Evolutionary conservation across 2,797 vertebrate genomes (phyloP).

Genomic region (Tolypeutes matacus): DNA sequence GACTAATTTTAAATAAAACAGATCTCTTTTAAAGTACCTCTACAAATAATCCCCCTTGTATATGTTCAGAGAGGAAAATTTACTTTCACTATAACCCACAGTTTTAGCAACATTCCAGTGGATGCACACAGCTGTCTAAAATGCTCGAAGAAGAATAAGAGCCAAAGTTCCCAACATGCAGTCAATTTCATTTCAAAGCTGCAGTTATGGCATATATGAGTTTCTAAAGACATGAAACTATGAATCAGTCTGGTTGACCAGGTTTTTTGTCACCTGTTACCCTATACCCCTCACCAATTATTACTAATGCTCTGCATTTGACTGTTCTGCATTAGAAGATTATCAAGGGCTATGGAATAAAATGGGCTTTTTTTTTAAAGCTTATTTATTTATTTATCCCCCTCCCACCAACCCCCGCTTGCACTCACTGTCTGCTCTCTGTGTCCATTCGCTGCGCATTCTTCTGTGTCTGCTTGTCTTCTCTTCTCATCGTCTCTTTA

Average conservation of each 20-base stretch:
- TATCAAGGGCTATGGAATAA: neutral
- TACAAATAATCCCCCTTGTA: slow-evolving; percentile 17
- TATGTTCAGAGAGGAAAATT: neutral
- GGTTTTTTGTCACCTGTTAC: neutral
- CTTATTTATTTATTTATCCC: too few relatives aligned
- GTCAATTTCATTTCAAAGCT: slow-evolving; percentile 28
- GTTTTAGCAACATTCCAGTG: neutral
- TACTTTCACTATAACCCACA: neutral
- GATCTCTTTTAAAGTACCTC: slow-evolving; percentile 24
- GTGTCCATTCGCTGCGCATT: too few relatives aligned
- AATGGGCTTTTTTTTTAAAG: too few relatives aligned
- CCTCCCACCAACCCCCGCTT: too few relatives aligned
- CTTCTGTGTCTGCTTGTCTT: too few relatives aligned
- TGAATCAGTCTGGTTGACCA: neutral
- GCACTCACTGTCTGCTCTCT: too few relatives aligned
- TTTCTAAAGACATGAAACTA: slow-evolving; percentile 49
- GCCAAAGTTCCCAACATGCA: slow-evolving; percentile 5
- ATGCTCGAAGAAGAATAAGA: neutral
- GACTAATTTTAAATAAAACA: slow-evolving; percentile 59
- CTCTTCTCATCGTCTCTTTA: too few relatives aligned
- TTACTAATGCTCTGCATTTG: neutral
- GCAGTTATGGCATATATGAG: neutral
- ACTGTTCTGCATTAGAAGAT: neutral
- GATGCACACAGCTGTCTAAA: neutral
- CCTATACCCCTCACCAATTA: neutral